Conservation (phyloP, 2,888 invertebrate genomes). For the Cantharis flavilabris region DNA sequence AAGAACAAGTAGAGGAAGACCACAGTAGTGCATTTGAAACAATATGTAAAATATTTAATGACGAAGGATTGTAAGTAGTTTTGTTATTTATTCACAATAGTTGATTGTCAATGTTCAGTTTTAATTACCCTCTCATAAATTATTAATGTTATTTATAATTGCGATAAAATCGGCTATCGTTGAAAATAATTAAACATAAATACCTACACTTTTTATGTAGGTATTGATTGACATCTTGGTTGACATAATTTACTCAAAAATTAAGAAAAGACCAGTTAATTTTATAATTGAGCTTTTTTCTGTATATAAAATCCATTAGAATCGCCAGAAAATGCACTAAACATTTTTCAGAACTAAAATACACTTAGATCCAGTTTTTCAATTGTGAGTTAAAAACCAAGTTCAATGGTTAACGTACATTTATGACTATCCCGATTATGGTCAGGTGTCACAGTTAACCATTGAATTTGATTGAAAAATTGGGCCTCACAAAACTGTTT, state of each 20-base stretch:
- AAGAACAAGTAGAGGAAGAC: constrained; percentile 75
- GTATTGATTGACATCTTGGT: background rate
- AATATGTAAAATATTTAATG: constrained; percentile 58
- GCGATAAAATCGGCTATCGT: background rate
- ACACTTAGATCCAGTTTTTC: too few species aligned
- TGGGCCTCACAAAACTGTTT: too few species aligned
- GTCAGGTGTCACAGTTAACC: too few species aligned
- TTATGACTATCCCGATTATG: too few species aligned
- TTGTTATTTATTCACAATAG: background rate
- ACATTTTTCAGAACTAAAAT: background rate
- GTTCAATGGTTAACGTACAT: too few species aligned
- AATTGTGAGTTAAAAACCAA: too few species aligned
- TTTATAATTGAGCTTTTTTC: background rate
- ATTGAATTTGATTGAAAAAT: too few species aligned
- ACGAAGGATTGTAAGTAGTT: constrained; percentile 64
- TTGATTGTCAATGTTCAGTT: background rate
- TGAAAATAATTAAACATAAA: background rate
- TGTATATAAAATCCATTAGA: background rate
- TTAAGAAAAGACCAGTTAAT: background rate
- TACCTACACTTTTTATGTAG: background rate
- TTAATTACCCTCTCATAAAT: background rate
- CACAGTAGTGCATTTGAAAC: constrained; percentile 70
- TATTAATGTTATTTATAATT: background rate
- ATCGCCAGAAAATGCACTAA: background rate
- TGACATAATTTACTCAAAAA: background rate